Base-by-base conservation (phyloP, 2,797 vertebrate species). In the Taenioides sp. region DNA sequence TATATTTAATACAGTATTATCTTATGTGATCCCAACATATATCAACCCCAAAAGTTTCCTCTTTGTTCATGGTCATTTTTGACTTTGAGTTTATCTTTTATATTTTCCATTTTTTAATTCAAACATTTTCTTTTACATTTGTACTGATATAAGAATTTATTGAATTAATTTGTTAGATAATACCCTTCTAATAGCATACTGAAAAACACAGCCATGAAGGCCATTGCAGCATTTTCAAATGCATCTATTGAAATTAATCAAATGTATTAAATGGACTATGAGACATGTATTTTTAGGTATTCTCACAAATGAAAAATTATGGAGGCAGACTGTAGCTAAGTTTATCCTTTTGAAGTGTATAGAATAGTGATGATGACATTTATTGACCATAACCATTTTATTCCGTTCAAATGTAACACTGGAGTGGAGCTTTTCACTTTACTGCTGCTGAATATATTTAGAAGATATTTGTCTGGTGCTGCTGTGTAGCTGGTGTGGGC, bases 401-500 rank as follows among this genome's bases (percentile, higher is more conserved):
- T 22, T 54, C 20, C 1, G 9, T 54, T 22, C 7, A n/a, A 23
- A 55, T n/a, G 11, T 22, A 57, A 23, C 22, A 57, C 23, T 23
- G 22, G 1, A 10, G 2, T 22, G 20, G n/a, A 22, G n/a, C 20
- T 54, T 20, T 54, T n/a, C n/a, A 23, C 54, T 23, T n/a, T 10
- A 23, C 11, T 67, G 47, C 0, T n/a, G 25, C 1, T 65, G 16
- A 54, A 2, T 65, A 9, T 64, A 72, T 84, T 73, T 77, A 65
- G 72, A 54, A 27, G 54, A 40, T 59, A 72, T 72, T 67, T 72
- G 7, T 50, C 54, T 61, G 69, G 68, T 70, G 74, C 67, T 72
- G 80, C 72, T 75, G 68, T 80, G 68, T 83, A 80, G 82, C 76
- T 66, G 37, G 61, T 72, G 57, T 76, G 82, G 81, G 79, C 78